Evolutionary conservation across 2,797 vertebrate species (phyloP).

Genomic region (Urophycis tenuis): DNA sequence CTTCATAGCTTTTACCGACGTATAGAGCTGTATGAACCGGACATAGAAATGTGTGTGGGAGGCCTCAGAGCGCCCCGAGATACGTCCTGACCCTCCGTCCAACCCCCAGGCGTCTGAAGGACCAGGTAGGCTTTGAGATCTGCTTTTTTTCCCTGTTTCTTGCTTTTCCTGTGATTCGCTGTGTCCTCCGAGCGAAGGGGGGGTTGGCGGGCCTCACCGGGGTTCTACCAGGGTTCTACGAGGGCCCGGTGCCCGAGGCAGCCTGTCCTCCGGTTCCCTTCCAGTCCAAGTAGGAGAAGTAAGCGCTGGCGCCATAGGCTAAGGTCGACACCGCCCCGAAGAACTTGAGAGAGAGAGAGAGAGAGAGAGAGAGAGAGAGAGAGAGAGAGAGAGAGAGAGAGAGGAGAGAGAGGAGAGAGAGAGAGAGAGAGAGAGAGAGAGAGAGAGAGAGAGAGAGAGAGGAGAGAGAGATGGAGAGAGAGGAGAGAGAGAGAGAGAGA

Average conservation of each 20-base stretch:
- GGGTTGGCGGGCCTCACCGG: too few species aligned
- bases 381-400: too few species aligned
- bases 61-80: neutral
- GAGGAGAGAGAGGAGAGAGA: too few species aligned
- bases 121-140: neutral
- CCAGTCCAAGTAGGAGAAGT: slow-evolving; percentile 83
- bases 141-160: neutral
- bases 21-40: neutral
- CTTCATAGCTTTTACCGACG: neutral
- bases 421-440: too few species aligned
- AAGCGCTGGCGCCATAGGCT: slow-evolving; percentile 73
- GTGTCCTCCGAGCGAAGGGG: neutral
- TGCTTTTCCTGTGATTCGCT: neutral
- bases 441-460: neutral
- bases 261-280: slow-evolving; percentile 74
- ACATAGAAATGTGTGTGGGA: neutral
- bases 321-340: slow-evolving; percentile 77
- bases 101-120: neutral
- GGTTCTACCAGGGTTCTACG: slow-evolving; percentile 38
- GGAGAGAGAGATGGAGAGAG: neutral
- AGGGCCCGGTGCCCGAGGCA: slow-evolving; percentile 72
- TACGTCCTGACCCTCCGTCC: neutral
- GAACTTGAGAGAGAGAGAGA: slow-evolving; percentile 67
- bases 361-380: neutral
- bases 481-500: too few species aligned